These are phyloP conservation scores for Centroberyx gerrardi DNA, from an alignment of 2,797 vertebrate genomes.

Conservation along the genomic window DNA sequence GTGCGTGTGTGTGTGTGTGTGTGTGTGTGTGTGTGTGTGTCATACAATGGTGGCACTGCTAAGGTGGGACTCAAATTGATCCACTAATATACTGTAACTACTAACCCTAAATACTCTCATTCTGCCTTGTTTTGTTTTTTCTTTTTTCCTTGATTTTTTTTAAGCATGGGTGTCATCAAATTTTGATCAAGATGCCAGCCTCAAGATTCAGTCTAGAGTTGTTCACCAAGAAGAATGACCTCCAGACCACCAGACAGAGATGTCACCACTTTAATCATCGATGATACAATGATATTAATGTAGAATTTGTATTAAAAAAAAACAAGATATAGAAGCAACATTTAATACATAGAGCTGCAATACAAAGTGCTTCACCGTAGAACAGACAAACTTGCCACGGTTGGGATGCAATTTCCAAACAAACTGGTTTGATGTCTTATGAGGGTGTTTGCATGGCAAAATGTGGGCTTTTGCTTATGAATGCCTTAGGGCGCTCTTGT, in stretches of 20 bases:
- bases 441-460: constrained; percentile 65
- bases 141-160: no score
- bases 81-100: not conserved
- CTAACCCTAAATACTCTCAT: constrained; percentile 6
- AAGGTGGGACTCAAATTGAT: not conserved
- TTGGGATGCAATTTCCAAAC: constrained; percentile 21
- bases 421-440: constrained; percentile 11
- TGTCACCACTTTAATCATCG: no score
- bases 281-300: no score
- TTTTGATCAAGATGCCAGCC: no score
- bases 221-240: no score
- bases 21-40: constrained; percentile 28
- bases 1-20: constrained; percentile 49
- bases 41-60: constrained; percentile 4
- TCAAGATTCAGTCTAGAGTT: no score
- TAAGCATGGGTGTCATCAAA: no score
- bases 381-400: not conserved
- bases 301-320: not conserved
- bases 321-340: not conserved
- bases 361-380: not conserved
- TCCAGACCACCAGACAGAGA: no score
- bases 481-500: constrained; percentile 47
- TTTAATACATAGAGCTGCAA: not conserved
- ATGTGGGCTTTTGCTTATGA: constrained; percentile 66
- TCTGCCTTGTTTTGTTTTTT: no score